Evolutionary conservation across 2,797 vertebrate genomes (phyloP).

Genomic region (Myripristis jacobus): DNA sequence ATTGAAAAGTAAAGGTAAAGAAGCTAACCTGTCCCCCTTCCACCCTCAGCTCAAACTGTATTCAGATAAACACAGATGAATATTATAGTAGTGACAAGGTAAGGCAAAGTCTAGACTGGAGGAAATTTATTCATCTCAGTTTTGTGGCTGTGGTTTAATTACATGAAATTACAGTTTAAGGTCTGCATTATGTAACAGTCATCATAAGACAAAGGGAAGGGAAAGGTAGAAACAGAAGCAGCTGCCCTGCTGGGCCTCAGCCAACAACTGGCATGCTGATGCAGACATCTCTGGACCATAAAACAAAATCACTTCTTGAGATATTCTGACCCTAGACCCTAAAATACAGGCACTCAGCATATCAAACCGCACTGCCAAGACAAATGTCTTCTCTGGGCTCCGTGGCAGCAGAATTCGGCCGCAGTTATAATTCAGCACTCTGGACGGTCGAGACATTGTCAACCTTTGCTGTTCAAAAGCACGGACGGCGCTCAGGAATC

Average conservation of each 20-base stretch:
- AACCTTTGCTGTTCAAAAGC: background rate
- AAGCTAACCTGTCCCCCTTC: slow-evolving; percentile 9
- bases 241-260: background rate
- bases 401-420: background rate
- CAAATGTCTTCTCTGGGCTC: slow-evolving; percentile 15
- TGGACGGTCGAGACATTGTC: background rate
- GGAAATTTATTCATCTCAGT: background rate
- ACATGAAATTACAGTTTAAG: background rate
- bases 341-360: slow-evolving; percentile 18
- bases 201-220: background rate
- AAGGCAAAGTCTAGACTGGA: background rate
- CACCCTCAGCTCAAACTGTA: background rate
- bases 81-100: slow-evolving; percentile 10
- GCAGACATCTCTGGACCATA: slow-evolving; percentile 8
- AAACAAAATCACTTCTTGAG: slow-evolving; percentile 10
- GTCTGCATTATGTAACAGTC: background rate
- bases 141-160: background rate
- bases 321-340: slow-evolving; percentile 14
- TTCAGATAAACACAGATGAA: slow-evolving; percentile 44
- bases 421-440: slow-evolving; percentile 13
- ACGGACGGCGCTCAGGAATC: background rate
- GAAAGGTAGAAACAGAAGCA: background rate
- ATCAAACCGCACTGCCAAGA: slow-evolving; percentile 3
- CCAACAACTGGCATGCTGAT: slow-evolving; percentile 9
- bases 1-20: slow-evolving; percentile 35